phyloP scores from a whole-genome alignment of 2,888 invertebrate genomes.

The Anoplius nigerrimus region DNA sequence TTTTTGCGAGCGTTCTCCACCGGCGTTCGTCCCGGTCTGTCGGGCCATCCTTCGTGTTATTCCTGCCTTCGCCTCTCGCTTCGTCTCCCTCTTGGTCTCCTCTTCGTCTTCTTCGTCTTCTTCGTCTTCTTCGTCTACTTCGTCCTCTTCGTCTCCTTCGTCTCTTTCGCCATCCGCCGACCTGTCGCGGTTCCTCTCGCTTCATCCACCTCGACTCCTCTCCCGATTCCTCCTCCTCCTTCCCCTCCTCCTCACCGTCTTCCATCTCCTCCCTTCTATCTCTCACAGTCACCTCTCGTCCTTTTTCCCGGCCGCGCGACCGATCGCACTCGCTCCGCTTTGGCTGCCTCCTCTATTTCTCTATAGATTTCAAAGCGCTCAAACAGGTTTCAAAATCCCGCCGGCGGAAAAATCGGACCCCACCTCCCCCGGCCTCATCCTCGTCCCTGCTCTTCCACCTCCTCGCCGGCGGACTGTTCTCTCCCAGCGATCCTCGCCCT shows the following conservation, averaged over 20 bases:
- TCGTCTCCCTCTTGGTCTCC: constrained; percentile 1
- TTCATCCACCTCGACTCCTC: constrained; percentile 26
- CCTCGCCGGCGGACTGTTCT: constrained; percentile 18
- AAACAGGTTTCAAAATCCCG: constrained; percentile 75
- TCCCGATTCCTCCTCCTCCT: too few species aligned
- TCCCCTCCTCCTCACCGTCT: too few species aligned
- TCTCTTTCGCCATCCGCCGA: constrained; percentile 4
- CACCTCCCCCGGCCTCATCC: constrained; percentile 41
- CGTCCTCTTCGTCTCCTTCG: too few species aligned
- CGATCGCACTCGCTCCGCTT: constrained; percentile 45
- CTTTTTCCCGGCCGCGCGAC: constrained; percentile 26
- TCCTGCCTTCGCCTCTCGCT: constrained; percentile 2
- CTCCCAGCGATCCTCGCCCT: neutral
- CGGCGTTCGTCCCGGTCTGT: constrained; percentile 40
- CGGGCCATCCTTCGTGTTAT: constrained; percentile 46
- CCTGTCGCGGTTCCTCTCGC: constrained; percentile 23
- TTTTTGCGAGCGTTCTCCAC: constrained; percentile 67
- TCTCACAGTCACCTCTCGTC: neutral
- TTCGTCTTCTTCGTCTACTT: too few species aligned
- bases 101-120: too few species aligned
- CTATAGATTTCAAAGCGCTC: constrained; percentile 71
- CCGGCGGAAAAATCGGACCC: constrained; percentile 70
- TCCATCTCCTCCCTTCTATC: constrained; percentile 10
- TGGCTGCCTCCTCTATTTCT: constrained; percentile 64
- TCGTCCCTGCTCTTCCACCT: constrained; percentile 16